These are phyloP conservation scores for Turritopsis dohrnii DNA, from an alignment of 30 jellyfish, hydroid and myxozoan genomes.

Conservation along the genomic window DNA sequence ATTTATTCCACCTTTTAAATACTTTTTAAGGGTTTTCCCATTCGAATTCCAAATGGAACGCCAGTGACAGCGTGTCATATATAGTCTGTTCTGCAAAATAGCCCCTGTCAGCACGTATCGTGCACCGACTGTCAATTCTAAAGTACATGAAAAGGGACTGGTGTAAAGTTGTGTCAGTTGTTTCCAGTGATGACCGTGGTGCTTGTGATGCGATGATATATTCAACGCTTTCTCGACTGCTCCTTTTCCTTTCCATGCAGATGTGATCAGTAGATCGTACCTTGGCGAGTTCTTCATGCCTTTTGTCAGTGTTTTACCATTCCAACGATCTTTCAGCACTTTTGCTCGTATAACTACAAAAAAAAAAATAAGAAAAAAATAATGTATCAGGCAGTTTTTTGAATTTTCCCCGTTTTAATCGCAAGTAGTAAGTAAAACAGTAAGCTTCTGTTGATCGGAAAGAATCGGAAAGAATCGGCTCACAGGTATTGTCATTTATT, in stretches of 20 bases:
- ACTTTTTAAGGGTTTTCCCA: background rate
- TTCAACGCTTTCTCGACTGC: background rate
- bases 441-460: no score
- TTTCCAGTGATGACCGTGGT: background rate
- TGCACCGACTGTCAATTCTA: background rate
- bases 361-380: background rate
- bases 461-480: no score
- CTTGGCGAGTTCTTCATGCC: background rate
- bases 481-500: no score
- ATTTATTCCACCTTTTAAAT: background rate
- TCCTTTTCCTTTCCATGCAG: slow-evolving; percentile 1
- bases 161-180: background rate
- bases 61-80: background rate
- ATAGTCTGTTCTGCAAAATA: background rate
- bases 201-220: background rate
- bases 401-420: no score
- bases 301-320: background rate
- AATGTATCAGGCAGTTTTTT: no score
- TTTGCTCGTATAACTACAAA: slow-evolving; percentile 6
- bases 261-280: background rate
- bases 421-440: no score
- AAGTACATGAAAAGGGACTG: slow-evolving; percentile 12
- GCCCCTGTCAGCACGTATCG: background rate
- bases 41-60: background rate
- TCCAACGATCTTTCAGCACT: background rate